Evolutionary conservation across 2,888 invertebrate genomes (phyloP).

Genomic region (Thereva unica): DNA sequence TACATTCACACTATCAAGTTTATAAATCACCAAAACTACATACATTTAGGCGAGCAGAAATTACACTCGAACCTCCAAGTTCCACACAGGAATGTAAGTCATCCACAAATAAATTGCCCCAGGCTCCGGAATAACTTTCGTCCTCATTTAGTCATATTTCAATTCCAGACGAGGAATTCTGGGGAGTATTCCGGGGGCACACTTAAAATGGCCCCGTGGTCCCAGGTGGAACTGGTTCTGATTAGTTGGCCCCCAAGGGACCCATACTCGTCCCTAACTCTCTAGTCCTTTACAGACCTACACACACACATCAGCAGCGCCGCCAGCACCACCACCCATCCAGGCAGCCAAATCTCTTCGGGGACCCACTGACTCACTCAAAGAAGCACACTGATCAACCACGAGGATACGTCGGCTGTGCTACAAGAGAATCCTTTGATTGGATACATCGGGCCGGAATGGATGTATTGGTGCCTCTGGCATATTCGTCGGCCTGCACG

Average conservation of each 20-base stretch:
- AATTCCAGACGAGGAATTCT: conserved; percentile 17
- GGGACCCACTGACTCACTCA: conserved; percentile 27
- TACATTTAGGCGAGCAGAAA: too few relatives aligned
- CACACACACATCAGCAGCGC: conserved; percentile 13
- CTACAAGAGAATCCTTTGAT: conserved; percentile 15
- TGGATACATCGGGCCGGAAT: conserved; percentile 2
- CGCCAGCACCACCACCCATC: conserved; percentile 11
- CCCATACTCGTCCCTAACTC: conserved; percentile 53
- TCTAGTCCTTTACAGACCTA: background rate
- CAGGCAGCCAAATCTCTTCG: conserved; percentile 25
- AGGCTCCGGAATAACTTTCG: background rate
- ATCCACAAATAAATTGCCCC: too few relatives aligned
- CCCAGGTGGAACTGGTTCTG: conserved; percentile 58
- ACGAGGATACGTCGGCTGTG: conserved; percentile 14
- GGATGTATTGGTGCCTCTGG: background rate
- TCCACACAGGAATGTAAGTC: too few relatives aligned
- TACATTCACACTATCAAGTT: too few relatives aligned
- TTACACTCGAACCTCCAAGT: too few relatives aligned
- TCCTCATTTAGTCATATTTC: conserved; percentile 20
- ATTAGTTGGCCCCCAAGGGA: conserved; percentile 58
- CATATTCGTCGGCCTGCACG: conserved; percentile 24
- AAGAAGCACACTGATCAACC: conserved; percentile 30
- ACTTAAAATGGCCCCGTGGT: conserved; percentile 41
- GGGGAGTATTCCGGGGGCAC: conserved; percentile 22
- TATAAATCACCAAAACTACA: too few relatives aligned